Evolutionary conservation across 64 coral and sea anemone genomes (phyloP).

Genomic region (Montipora cactus): DNA sequence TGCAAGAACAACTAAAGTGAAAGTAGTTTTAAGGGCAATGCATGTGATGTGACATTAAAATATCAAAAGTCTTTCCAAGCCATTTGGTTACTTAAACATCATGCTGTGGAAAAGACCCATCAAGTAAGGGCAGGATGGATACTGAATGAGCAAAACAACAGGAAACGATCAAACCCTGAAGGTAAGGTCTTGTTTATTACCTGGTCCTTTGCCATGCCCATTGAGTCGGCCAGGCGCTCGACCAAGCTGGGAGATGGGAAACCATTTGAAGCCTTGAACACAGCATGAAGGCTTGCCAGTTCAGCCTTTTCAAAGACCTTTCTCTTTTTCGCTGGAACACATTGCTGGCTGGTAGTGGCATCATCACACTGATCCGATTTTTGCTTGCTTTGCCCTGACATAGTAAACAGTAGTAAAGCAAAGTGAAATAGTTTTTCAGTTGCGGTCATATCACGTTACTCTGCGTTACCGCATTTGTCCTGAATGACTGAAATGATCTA

Average conservation of each 20-base stretch:
- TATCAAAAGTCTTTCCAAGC: slow-evolving; percentile 17
- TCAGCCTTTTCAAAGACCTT: slow-evolving; percentile 40
- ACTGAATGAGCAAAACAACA: slow-evolving; percentile 32
- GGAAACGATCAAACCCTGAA: slow-evolving; percentile 31
- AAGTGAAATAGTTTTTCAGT: too few relatives aligned
- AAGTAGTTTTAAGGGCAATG: slow-evolving; percentile 33
- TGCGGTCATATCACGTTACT: too few relatives aligned
- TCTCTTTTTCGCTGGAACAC: slow-evolving; percentile 17
- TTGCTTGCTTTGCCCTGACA: neutral
- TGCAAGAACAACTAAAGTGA: neutral
- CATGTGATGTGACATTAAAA: slow-evolving; percentile 28
- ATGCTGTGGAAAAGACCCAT: neutral
- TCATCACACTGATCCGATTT: neutral
- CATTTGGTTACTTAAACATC: slow-evolving; percentile 25
- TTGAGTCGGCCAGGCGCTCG: slow-evolving; percentile 33
- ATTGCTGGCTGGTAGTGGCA: neutral
- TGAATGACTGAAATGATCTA: too few relatives aligned
- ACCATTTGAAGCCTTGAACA: slow-evolving; percentile 31
- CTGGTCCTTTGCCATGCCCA: slow-evolving; percentile 28
- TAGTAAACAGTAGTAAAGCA: too few relatives aligned
- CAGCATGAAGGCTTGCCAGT: slow-evolving; percentile 11
- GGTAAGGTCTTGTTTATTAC: slow-evolving; percentile 25
- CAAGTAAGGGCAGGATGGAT: neutral
- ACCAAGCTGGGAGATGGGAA: neutral
- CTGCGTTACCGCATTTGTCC: too few relatives aligned